These are phyloP conservation scores for Epinephelus cyanopodus DNA, from an alignment of 2,113 vertebrate genomes.

Conservation along the genomic window DNA sequence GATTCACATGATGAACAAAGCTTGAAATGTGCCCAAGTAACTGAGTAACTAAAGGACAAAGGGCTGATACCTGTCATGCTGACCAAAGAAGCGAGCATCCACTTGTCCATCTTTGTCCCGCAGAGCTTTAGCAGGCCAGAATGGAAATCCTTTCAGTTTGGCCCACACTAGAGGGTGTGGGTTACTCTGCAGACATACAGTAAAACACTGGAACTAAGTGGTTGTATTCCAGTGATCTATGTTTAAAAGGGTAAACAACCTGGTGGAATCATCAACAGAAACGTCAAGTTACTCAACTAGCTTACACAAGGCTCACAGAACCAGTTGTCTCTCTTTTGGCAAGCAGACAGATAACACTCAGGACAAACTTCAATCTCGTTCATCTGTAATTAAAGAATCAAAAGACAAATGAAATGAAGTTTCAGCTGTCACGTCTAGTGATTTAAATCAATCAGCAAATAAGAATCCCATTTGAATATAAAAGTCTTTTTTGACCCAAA, in stretches of 20 bases:
- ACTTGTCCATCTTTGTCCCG: constrained; percentile 98
- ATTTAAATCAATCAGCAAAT: neutral
- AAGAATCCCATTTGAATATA: neutral
- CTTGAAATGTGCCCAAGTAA: neutral
- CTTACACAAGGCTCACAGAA: constrained; percentile 99
- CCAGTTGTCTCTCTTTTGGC: constrained; percentile 99
- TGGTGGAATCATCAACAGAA: constrained; percentile 29
- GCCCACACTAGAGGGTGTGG: constrained; percentile 99
- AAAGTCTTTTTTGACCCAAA: constrained; percentile 1
- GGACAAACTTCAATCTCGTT: constrained; percentile 99
- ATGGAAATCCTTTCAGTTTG: constrained; percentile 99
- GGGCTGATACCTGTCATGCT: constrained; percentile 94
- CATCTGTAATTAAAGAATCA: constrained; percentile 87
- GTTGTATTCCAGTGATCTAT: constrained; percentile 16
- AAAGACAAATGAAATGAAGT: neutral
- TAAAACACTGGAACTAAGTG: constrained; percentile 46
- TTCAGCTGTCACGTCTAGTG: neutral
- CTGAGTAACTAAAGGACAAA: neutral
- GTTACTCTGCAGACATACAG: constrained; percentile 90
- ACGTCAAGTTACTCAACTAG: constrained; percentile 47
- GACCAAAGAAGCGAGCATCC: constrained; percentile 98
- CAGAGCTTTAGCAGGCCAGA: constrained; percentile 99
- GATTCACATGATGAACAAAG: constrained; percentile 9
- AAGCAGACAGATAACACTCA: constrained; percentile 98
- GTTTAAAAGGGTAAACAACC: constrained; percentile 28